phyloP scores from a whole-genome alignment of 2,113 vertebrate genomes.

The Heloderma charlesbogerti region DNA sequence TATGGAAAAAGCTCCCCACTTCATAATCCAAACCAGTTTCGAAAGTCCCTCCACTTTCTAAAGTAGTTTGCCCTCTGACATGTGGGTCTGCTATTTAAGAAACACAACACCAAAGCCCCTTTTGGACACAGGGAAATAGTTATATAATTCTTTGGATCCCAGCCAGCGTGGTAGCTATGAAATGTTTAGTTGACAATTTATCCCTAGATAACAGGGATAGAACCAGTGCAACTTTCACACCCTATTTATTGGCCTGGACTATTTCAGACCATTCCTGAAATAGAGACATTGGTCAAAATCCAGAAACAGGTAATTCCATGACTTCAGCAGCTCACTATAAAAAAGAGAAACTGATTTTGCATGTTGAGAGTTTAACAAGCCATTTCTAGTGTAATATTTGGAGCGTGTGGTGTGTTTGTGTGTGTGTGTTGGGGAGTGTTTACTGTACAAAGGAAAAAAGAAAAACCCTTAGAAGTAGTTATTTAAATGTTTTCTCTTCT shows the following conservation, averaged over 20 bases:
- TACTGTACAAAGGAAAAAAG: neutral
- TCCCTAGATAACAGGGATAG: neutral
- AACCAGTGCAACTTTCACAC: neutral
- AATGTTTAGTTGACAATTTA: neutral
- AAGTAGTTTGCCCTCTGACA: neutral
- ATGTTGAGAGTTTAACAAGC: neutral
- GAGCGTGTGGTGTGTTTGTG: too few species aligned
- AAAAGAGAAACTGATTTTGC: neutral
- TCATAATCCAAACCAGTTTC: neutral
- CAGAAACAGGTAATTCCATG: neutral
- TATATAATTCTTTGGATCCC: neutral
- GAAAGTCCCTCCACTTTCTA: neutral
- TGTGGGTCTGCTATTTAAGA: neutral
- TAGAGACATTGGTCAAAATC: neutral
- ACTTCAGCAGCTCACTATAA: neutral
- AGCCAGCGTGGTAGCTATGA: neutral
- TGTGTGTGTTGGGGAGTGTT: neutral
- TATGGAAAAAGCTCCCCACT: neutral
- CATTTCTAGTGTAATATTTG: neutral
- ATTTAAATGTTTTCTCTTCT: conserved; percentile 38
- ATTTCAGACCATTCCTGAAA: neutral
- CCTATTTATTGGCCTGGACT: too few species aligned
- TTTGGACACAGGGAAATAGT: neutral
- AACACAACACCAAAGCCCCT: neutral
- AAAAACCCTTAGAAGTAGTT: neutral